Percentiles rank a stretch among this genome's conserved stretches.
Evolutionary conservation across 2,888 invertebrate genomes (phyloP).

Genomic region (Heteromurus nitidus): DNA sequence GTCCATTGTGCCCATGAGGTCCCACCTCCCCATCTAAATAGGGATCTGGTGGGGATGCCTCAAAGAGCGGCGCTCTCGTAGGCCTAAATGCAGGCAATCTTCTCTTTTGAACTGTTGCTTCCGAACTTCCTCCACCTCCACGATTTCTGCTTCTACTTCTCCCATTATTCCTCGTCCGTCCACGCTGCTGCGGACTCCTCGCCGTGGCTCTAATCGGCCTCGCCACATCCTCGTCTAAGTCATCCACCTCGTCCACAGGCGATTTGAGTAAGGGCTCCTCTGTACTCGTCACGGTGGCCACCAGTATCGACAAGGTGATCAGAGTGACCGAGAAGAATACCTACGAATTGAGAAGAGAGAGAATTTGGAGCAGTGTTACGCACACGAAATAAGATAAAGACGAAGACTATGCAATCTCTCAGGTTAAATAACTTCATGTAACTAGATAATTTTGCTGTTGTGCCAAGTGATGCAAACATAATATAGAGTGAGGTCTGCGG

Average conservation of each 20-base stretch:
- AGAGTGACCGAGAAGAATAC: constrained; percentile 5
- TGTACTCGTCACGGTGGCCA: neutral
- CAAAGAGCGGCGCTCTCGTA: constrained; percentile 52
- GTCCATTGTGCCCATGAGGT: constrained; percentile 40
- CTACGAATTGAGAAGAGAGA: too few relatives aligned
- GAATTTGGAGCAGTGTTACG: neutral
- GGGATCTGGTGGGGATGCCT: constrained; percentile 50
- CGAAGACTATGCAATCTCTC: too few relatives aligned
- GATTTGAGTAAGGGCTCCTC: too few relatives aligned
- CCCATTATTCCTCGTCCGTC: constrained; percentile 19
- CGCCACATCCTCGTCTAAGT: constrained; percentile 33
- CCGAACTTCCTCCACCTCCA: neutral
- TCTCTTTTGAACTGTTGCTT: constrained; percentile 39
- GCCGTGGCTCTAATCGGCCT: constrained; percentile 49
- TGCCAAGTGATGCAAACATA: neutral
- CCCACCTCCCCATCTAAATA: constrained; percentile 35
- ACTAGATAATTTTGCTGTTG: neutral
- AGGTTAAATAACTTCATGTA: neutral
- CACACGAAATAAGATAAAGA: neutral
- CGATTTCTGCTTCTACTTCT: constrained; percentile 3
- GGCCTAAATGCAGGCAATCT: constrained; percentile 37
- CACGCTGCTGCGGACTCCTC: neutral
- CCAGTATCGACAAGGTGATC: neutral
- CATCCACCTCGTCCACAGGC: constrained; percentile 44
- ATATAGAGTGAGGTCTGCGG: neutral